A percentile compares a stretch with the other conserved stretches of the same genome.
phyloP scores from a whole-genome alignment of 1,140 invertebrate genomes.

The Amyelois transitella region DNA sequence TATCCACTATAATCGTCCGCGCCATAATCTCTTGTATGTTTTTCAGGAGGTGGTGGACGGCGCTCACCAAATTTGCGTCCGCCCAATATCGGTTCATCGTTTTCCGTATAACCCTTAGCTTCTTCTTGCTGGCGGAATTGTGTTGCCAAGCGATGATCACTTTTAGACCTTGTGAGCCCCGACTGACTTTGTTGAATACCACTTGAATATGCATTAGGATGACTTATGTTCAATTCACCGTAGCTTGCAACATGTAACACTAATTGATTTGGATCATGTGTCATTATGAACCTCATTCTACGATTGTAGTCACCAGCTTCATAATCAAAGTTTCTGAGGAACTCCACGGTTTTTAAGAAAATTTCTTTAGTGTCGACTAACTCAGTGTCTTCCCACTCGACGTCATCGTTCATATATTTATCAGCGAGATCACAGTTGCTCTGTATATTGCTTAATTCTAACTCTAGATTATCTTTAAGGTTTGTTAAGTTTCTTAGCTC shows the following conservation, averaged over 20 bases:
- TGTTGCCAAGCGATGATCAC: conserved; percentile 91
- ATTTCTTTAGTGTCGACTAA: conserved; percentile 96
- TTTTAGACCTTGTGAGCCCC: conserved; percentile 93
- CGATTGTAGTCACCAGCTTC: conserved; percentile 92
- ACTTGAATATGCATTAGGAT: conserved; percentile 74
- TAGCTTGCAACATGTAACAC: conserved; percentile 89
- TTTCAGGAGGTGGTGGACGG: conserved; percentile 69
- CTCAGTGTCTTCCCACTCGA: conserved; percentile 91
- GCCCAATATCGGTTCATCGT: conserved; percentile 79
- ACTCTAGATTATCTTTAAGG: conserved; percentile 94
- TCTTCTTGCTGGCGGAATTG: conserved; percentile 92
- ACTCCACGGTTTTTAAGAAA: conserved; percentile 94
- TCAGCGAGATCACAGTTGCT: conserved; percentile 98
- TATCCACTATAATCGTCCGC: conserved; percentile 77
- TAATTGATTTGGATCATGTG: conserved; percentile 92
- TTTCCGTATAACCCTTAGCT: conserved; percentile 73
- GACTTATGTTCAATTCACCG: conserved; percentile 89
- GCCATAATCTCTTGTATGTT: conserved; percentile 74
- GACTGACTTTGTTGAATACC: conserved; percentile 76
- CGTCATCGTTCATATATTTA: conserved; percentile 91
- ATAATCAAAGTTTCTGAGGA: conserved; percentile 94
- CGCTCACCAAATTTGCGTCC: conserved; percentile 84
- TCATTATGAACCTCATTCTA: conserved; percentile 88
- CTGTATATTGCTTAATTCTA: conserved; percentile 93
- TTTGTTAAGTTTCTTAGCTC: conserved; percentile 88